phyloP scores from a whole-genome alignment of 2,113 vertebrate species.

The Tachysurus vachellii region DNA sequence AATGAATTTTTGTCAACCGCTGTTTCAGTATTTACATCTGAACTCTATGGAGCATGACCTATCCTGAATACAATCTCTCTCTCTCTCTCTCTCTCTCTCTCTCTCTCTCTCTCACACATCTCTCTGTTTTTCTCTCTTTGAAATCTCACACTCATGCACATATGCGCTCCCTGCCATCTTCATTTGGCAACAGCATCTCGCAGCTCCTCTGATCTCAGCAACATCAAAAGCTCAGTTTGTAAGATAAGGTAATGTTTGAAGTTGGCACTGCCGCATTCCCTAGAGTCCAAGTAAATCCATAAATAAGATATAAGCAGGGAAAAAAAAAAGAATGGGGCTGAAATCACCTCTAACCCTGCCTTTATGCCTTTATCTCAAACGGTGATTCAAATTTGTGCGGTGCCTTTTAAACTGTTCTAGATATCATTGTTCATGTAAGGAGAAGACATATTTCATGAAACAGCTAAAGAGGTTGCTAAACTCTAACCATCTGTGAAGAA shows the following conservation, averaged over 20 bases:
- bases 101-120: conserved; percentile 43
- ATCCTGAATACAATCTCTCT: conserved; percentile 3
- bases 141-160: conserved; percentile 83
- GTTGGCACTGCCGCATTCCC: conserved; percentile 85
- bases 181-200: conserved; percentile 87
- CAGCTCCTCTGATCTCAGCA: conserved; percentile 76
- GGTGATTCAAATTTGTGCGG: conserved; percentile 73
- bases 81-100: conserved; percentile 28
- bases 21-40: conserved; percentile 24
- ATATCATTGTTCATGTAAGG: conserved; percentile 7
- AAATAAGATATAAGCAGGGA: conserved; percentile 86
- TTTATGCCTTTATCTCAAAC: conserved; percentile 71
- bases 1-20: not conserved
- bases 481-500: not conserved
- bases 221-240: conserved; percentile 85
- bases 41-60: conserved; percentile 4
- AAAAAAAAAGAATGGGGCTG: conserved; percentile 19
- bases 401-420: conserved; percentile 63
- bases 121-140: conserved; percentile 78
- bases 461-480: conserved; percentile 1
- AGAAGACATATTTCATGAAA: conserved; percentile 24
- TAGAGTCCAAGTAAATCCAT: conserved; percentile 88
- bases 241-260: conserved; percentile 87
- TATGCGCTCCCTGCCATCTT: conserved; percentile 77
- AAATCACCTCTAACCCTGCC: conserved; percentile 9